Conservation (phyloP, 2,113 vertebrate genomes). For the Albula glossodonta region DNA sequence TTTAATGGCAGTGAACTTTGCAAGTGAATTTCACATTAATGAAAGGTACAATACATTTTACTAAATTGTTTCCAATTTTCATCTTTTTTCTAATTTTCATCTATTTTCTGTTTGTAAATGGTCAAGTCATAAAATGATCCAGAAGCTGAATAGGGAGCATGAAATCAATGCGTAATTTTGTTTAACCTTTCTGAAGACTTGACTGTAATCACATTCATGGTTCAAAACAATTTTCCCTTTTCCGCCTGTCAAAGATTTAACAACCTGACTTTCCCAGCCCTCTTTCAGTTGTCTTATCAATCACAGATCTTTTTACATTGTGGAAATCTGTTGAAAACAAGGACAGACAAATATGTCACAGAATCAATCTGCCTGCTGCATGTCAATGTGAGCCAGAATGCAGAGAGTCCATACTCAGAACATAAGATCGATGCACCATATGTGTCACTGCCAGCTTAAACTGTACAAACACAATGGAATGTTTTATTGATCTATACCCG, state of each 20-base stretch:
- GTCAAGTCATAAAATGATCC: neutral
- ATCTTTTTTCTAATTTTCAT: neutral
- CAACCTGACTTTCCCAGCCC: conserved; percentile 11
- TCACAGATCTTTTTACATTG: neutral
- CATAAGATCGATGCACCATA: too few species aligned
- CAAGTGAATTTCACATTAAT: conserved; percentile 32
- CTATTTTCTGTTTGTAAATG: neutral
- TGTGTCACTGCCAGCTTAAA: neutral
- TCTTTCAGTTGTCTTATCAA: conserved; percentile 32
- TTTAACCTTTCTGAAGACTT: neutral
- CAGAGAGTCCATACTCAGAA: too few species aligned
- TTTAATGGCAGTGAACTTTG: conserved; percentile 8
- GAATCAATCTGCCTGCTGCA: conserved; percentile 30
- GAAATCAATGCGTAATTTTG: neutral
- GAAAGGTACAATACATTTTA: conserved; percentile 1
- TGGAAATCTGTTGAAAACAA: conserved; percentile 3
- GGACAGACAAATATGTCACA: too few species aligned
- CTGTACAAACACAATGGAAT: neutral
- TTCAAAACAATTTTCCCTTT: conserved; percentile 22
- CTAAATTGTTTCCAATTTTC: neutral
- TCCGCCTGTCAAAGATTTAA: conserved; percentile 24
- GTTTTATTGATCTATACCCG: neutral
- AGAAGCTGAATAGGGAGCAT: neutral
- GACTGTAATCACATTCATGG: neutral
- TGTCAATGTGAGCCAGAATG: too few species aligned